Evolutionary conservation across 2,888 invertebrate species (phyloP).

Genomic region (Aphidoletes aphidimyza): DNA sequence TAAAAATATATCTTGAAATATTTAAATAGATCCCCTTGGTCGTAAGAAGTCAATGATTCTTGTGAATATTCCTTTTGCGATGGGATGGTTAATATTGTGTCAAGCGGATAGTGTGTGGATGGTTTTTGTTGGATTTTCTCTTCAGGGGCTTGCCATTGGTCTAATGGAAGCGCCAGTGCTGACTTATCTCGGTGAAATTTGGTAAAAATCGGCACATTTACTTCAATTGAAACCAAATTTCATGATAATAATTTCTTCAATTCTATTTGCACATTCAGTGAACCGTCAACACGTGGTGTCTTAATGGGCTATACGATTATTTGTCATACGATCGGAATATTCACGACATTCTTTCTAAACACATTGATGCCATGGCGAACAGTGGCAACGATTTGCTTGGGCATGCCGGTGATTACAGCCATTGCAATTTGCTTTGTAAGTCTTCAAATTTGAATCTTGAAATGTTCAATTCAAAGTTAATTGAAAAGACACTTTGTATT

Average conservation of each 20-base stretch:
- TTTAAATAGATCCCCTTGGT: slow-evolving; percentile 69
- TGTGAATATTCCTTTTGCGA: slow-evolving; percentile 71
- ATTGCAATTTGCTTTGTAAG: slow-evolving; percentile 68
- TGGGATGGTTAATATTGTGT: slow-evolving; percentile 71
- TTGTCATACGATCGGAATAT: slow-evolving; percentile 68
- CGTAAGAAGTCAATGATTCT: slow-evolving; percentile 69
- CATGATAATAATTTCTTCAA: no score
- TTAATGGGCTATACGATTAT: slow-evolving; percentile 67
- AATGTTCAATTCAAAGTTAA: background rate
- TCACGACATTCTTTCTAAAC: slow-evolving; percentile 69
- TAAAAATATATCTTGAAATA: slow-evolving; percentile 67
- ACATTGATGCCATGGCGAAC: slow-evolving; percentile 69
- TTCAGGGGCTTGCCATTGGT: no score
- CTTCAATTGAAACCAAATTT: background rate
- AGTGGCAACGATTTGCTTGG: slow-evolving; percentile 69
- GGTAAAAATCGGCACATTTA: background rate
- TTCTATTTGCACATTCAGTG: no score
- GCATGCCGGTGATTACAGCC: slow-evolving; percentile 69
- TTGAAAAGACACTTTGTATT: background rate
- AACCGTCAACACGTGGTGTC: slow-evolving; percentile 67
- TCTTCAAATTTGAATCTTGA: slow-evolving; percentile 58
- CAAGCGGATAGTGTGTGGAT: slow-evolving; percentile 68
- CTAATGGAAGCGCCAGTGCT: slow-evolving; percentile 72
- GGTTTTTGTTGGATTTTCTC: slow-evolving; percentile 65
- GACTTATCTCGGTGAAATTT: slow-evolving; percentile 73